Conservation (phyloP, 2,797 vertebrate species). For the Lacerta viridis region DNA sequence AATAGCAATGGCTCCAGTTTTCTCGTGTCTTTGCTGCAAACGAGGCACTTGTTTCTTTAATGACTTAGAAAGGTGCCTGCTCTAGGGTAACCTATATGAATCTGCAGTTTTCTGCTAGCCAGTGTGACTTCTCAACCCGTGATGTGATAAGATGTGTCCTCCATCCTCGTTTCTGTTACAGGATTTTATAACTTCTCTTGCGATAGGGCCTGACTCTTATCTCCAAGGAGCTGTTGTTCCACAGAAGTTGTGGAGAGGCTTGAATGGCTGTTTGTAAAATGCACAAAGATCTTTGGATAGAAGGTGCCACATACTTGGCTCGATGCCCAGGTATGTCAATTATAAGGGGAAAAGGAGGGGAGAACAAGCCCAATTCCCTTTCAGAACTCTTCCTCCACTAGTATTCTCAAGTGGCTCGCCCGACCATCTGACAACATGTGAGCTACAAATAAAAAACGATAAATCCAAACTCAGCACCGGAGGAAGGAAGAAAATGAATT, state of each 20-base stretch:
- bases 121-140: not conserved
- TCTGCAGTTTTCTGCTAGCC: not conserved
- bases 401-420: constrained; percentile 16
- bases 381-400: constrained; percentile 39
- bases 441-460: constrained; percentile 46
- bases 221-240: not conserved
- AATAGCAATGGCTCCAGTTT: not conserved
- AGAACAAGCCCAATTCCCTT: constrained; percentile 6
- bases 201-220: not conserved
- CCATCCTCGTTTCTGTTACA: not conserved
- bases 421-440: constrained; percentile 33
- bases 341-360: constrained; percentile 11
- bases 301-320: not conserved
- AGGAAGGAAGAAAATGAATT: constrained; percentile 70
- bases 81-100: not conserved
- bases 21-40: not conserved
- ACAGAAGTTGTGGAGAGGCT: not conserved
- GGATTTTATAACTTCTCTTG: not conserved
- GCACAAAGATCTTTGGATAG: constrained; percentile 1
- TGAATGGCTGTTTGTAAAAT: constrained; percentile 32
- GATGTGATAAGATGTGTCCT: not conserved
- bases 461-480: constrained; percentile 59
- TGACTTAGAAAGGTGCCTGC: no score
- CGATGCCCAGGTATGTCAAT: constrained; percentile 7
- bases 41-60: not conserved